Conservation (phyloP, 1,140 invertebrate species). For the Cydia pomonella region DNA sequence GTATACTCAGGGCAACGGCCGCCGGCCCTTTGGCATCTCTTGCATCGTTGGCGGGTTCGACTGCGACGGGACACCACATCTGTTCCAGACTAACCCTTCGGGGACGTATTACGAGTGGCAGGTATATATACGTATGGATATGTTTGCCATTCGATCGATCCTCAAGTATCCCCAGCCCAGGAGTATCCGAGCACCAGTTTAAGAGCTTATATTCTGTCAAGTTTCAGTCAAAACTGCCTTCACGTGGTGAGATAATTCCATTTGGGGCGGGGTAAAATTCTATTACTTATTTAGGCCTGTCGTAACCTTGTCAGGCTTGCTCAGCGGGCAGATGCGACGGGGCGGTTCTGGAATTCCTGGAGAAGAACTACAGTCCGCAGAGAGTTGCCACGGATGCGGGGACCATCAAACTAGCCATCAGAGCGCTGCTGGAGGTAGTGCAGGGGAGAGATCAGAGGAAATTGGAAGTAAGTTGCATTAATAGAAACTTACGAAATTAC, state of each 20-base stretch:
- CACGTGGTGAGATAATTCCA: too few relatives aligned
- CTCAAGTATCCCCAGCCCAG: too few relatives aligned
- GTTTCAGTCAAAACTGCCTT: too few relatives aligned
- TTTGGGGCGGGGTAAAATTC: too few relatives aligned
- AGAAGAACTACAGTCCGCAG: conserved; percentile 95
- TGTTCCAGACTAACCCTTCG: conserved; percentile 99
- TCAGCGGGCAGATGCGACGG: conserved; percentile 97
- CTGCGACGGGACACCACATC: conserved; percentile 94
- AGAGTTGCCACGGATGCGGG: conserved; percentile 90
- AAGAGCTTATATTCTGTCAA: too few relatives aligned
- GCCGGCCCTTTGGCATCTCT: conserved; percentile 98
- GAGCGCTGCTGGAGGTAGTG: conserved; percentile 44
- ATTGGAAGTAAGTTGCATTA: conserved; percentile 45
- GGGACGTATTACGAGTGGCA: conserved; percentile 99
- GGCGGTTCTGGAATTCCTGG: conserved; percentile 97
- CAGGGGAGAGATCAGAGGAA: conserved; percentile 43
- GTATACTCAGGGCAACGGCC: conserved; percentile 99
- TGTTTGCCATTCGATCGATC: too few relatives aligned
- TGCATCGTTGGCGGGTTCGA: conserved; percentile 98
- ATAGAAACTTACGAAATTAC: background rate
- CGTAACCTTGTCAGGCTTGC: conserved; percentile 84
- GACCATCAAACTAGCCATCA: conserved; percentile 84
- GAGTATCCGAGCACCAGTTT: too few relatives aligned
- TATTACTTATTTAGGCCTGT: too few relatives aligned
- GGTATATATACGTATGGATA: conserved; percentile 48